These are phyloP conservation scores for Melanostoma scalare DNA, from an alignment of 2,888 invertebrate species.

Conservation along the genomic window DNA sequence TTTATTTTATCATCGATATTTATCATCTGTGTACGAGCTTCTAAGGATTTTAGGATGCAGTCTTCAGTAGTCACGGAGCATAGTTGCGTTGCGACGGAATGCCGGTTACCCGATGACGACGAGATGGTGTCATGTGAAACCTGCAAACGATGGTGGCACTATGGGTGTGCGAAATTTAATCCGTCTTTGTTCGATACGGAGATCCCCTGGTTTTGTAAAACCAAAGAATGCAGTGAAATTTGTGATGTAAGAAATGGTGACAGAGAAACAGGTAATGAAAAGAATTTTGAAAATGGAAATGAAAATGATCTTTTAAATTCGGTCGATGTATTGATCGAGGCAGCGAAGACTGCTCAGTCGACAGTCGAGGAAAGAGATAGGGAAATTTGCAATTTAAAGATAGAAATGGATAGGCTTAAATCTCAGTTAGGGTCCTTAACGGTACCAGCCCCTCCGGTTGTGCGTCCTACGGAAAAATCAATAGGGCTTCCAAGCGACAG, in stretches of 20 bases:
- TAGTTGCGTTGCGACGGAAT: background rate
- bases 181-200: background rate
- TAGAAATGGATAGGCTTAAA: background rate
- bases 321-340: background rate
- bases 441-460: background rate
- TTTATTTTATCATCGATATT: too few relatives aligned
- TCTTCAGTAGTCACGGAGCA: background rate
- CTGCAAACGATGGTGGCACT: background rate
- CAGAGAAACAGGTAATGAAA: background rate
- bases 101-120: background rate
- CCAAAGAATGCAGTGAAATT: background rate
- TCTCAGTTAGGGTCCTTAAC: background rate
- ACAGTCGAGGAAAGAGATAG: background rate
- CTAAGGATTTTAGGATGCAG: background rate
- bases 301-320: background rate
- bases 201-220: background rate
- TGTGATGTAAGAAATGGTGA: background rate
- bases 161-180: background rate
- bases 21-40: too few relatives aligned
- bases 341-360: background rate
- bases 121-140: background rate
- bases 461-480: background rate
- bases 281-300: background rate
- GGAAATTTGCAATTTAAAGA: background rate
- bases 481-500: background rate